Evolutionary conservation across 2,888 invertebrate species (phyloP).

Genomic region (Drosophila tanythrix): DNA sequence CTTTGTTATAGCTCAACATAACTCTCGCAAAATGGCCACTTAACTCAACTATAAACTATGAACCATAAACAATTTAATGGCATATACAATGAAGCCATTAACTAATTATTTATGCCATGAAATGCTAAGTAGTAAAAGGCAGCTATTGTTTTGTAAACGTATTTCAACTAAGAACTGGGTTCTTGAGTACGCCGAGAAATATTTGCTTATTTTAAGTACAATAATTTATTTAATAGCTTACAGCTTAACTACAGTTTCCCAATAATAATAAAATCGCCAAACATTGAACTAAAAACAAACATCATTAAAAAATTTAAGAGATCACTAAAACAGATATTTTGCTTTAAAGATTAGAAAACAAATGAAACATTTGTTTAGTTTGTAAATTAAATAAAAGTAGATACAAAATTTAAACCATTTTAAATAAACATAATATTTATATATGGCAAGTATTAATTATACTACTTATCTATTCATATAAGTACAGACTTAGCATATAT

Average conservation of each 20-base stretch:
- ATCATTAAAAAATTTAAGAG: background rate
- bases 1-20: constrained; percentile 7
- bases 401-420: background rate
- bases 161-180: background rate
- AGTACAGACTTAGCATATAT: accelerated
- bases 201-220: background rate
- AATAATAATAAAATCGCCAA: background rate
- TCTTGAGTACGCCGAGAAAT: background rate
- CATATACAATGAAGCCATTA: constrained; percentile 39
- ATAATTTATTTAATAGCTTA: background rate
- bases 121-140: background rate
- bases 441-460: background rate
- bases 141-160: background rate
- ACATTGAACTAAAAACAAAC: background rate
- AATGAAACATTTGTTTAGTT: background rate
- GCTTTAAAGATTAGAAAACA: too few relatives aligned
- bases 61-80: constrained; percentile 37
- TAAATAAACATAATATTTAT: background rate
- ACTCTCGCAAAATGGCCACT: constrained; percentile 2
- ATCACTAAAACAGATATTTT: background rate
- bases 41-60: constrained; percentile 25
- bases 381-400: background rate
- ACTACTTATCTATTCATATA: background rate
- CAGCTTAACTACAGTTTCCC: background rate
- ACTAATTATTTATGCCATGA: constrained; percentile 27